These are phyloP conservation scores for Paradoxurus hermaphroditus DNA, from an alignment of 2,113 vertebrate species.

Conservation along the genomic window DNA sequence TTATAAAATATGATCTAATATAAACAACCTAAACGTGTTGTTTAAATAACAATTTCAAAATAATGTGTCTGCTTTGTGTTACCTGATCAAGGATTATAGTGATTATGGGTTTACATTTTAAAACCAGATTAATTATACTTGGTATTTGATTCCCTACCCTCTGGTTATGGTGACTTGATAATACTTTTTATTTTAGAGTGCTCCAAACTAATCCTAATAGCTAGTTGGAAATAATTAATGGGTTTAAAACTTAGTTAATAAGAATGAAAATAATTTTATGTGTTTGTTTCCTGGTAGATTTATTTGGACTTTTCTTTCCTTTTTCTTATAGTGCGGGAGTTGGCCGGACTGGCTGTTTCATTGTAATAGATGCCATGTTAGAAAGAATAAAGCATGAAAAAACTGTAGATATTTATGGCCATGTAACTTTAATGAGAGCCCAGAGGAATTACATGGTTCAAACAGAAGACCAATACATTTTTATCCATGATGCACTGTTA, in stretches of 20 bases:
- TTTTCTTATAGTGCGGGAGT: constrained; percentile 92
- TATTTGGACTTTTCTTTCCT: background rate
- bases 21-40: background rate
- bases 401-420: constrained; percentile 99
- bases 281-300: background rate
- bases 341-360: constrained; percentile 98
- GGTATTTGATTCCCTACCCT: background rate
- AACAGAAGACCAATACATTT: constrained; percentile 99
- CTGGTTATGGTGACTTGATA: background rate
- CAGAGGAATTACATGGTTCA: constrained; percentile 99
- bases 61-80: background rate
- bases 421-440: constrained; percentile 98
- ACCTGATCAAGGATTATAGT: background rate
- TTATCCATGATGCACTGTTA: constrained; percentile 97
- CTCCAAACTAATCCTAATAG: background rate
- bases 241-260: background rate
- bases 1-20: background rate
- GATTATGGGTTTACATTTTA: background rate
- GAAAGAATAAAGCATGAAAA: constrained; percentile 99
- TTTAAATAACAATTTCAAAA: background rate
- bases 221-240: background rate
- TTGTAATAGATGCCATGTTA: constrained; percentile 99
- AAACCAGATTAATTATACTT: constrained; percentile 7
- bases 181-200: background rate
- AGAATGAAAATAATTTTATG: background rate